Base-by-base conservation (phyloP, 1,140 invertebrate genomes). In the Brachionus paranguensis region DNA sequence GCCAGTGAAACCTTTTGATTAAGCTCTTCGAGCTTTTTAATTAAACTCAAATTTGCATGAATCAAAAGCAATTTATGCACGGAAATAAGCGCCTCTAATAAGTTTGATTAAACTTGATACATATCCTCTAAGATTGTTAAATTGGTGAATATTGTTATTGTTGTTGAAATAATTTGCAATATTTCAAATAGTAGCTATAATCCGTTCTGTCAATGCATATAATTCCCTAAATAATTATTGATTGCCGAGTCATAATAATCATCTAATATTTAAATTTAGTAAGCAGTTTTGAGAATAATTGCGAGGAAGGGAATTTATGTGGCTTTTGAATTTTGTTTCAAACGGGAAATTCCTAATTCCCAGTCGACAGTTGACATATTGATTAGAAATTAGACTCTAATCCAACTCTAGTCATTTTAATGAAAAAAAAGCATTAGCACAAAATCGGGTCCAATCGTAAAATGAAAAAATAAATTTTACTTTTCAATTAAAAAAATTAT, bases 151-250 rank as follows among this genome's bases (percentile, higher is more conserved):
- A 33, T 60, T 60, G 53, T 60, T 60, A 20, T 60, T 60, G 53
- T 60, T 60, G 65, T 33, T 33, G 27, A 68, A 33, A 33, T 33
- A 65, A 65, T 65, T 65, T 65, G 60, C 60, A 68, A 33, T 68
- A 68, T 68, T 68, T 68, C 27, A n/a, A 24, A 12, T 68, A 14
- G 11, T 33, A 33, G 27, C 33, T 14, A 68, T 37, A 37, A 37
- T 68, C 12, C 24, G 27, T 12, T 33, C 17, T 33, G 65, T 68
- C 33, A 37, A 68, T 33, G 10, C 12, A 12, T 29, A 2, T 33
- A 68, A 68, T 68, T 68, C 65, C 65, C 27, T 29, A 68, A 68
- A 68, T 33, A 68, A 68, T 68, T 68, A 68, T 68, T 68, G 65
- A 68, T 68, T 68, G 65, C 27, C 65, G 29, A 33, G 14, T n/a